Conservation (phyloP, 1,140 invertebrate genomes). For the Augochlora pura region DNA sequence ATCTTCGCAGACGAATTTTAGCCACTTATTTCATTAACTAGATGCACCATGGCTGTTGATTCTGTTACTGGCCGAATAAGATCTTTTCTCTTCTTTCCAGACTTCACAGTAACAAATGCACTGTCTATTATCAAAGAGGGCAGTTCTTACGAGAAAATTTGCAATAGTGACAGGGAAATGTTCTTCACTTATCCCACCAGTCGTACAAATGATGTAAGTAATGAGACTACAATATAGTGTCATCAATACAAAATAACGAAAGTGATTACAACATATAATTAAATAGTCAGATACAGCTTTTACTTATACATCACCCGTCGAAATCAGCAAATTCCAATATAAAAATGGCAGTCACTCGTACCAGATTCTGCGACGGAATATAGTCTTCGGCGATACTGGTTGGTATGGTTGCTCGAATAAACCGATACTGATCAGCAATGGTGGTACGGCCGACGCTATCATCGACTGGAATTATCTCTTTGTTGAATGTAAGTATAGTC, state of each 20-base stretch:
- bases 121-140: conserved; percentile 66
- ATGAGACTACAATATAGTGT: background rate
- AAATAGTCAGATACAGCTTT: conserved; percentile 31
- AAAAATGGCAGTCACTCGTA: background rate
- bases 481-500: conserved; percentile 82
- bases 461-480: conserved; percentile 83
- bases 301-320: conserved; percentile 38
- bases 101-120: conserved; percentile 30
- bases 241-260: background rate
- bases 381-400: conserved; percentile 79
- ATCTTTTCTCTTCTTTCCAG: conserved; percentile 42
- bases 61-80: no score
- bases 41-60: no score
- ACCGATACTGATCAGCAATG: conserved; percentile 67
- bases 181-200: conserved; percentile 59
- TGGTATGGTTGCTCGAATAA: conserved; percentile 83
- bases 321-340: background rate
- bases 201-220: conserved; percentile 24
- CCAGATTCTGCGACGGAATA: conserved; percentile 56
- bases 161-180: conserved; percentile 43
- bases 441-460: conserved; percentile 69
- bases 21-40: no score
- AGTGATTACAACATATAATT: background rate
- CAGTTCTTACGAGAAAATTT: no score
- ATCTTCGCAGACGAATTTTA: no score